A percentile compares a stretch with the other conserved stretches of the same genome.
Conservation (phyloP, 2,113 vertebrate species). For the Ictidomys tridecemlineatus region DNA sequence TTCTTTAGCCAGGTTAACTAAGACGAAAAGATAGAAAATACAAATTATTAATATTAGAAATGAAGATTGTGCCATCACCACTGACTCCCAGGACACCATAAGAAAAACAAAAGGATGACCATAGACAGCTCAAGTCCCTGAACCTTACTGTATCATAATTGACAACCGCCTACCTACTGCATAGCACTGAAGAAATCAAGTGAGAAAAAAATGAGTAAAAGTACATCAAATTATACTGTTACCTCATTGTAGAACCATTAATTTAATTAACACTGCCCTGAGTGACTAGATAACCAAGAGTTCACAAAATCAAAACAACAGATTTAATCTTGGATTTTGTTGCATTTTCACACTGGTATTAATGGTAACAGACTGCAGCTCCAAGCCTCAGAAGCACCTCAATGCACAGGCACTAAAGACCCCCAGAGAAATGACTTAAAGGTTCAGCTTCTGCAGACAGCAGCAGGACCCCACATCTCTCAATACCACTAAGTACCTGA, state of each 20-base stretch:
- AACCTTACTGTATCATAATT: background rate
- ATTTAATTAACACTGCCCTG: background rate
- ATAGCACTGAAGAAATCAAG: background rate
- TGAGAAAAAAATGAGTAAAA: background rate
- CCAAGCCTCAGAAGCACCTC: background rate
- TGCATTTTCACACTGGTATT: background rate
- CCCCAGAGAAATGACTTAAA: background rate
- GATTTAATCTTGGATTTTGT: background rate
- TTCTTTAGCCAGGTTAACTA: background rate
- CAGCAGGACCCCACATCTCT: background rate
- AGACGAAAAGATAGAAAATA: background rate
- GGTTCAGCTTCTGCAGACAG: background rate
- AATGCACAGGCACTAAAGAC: background rate
- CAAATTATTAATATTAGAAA: conserved; percentile 11
- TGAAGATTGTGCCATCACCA: background rate
- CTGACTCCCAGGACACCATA: background rate
- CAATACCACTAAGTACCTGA: background rate
- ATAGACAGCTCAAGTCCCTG: background rate
- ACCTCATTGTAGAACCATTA: background rate
- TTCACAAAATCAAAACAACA: background rate
- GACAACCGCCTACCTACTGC: background rate
- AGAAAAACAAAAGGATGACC: background rate
- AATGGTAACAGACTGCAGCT: background rate
- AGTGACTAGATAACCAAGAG: background rate
- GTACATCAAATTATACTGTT: background rate